phyloP scores from a whole-genome alignment of 2,888 invertebrate genomes.

The Drosophila kanekoi region DNA sequence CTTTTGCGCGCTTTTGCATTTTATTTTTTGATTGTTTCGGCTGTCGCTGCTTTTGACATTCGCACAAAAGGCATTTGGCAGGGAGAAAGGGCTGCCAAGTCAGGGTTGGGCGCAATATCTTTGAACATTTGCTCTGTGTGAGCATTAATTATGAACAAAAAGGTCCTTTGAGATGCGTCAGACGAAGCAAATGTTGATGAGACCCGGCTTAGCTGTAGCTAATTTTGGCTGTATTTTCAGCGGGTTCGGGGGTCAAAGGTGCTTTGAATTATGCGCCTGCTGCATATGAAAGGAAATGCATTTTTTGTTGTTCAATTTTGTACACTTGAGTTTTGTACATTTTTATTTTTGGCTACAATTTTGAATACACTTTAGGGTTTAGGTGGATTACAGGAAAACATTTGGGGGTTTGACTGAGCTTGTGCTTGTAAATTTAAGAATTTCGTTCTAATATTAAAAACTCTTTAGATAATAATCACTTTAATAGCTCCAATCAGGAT shows the following conservation, averaged over 20 bases:
- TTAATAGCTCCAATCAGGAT: no score
- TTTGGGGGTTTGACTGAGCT: not conserved
- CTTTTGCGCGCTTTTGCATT: conserved; percentile 56
- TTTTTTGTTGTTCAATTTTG: conserved; percentile 69
- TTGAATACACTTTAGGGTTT: not conserved
- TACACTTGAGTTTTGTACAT: conserved; percentile 44
- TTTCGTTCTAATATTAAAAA: not conserved
- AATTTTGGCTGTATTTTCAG: conserved; percentile 54
- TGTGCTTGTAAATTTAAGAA: not conserved
- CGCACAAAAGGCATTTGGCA: conserved; percentile 56
- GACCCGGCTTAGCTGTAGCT: conserved; percentile 47
- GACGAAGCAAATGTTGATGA: conserved; percentile 47
- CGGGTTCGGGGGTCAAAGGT: conserved; percentile 34
- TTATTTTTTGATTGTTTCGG: conserved; percentile 59
- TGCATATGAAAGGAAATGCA: conserved; percentile 57
- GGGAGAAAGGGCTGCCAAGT: conserved; percentile 11
- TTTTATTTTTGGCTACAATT: conserved; percentile 19
- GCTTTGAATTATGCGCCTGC: conserved; percentile 48
- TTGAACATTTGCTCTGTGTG: conserved; percentile 72
- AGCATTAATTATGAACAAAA: conserved; percentile 76
- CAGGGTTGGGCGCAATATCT: conserved; percentile 57
- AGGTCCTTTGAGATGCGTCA: conserved; percentile 73
- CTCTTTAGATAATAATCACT: not conserved
- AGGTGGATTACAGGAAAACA: not conserved
- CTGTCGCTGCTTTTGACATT: conserved; percentile 77